Conservation (phyloP, 2,113 vertebrate genomes). For the Colinus virginianus region DNA sequence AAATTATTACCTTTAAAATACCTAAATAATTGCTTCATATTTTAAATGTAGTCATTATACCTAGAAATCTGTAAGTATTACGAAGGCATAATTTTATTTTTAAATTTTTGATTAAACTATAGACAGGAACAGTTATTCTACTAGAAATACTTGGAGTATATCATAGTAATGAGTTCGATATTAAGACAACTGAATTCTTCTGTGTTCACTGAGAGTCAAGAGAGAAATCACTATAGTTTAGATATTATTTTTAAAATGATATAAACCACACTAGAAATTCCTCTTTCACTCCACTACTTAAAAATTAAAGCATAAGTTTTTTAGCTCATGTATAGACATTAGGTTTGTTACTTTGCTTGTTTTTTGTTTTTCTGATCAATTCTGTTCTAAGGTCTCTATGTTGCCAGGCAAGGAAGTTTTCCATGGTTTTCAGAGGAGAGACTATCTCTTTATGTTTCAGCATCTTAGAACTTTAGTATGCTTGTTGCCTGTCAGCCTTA, state of each 20-base stretch:
- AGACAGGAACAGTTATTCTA: neutral
- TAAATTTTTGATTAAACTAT: no score
- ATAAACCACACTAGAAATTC: neutral
- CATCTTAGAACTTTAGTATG: accelerated
- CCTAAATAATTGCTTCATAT: neutral
- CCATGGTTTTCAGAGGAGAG: neutral
- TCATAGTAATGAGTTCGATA: neutral
- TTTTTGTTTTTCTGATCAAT: neutral
- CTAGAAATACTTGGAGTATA: neutral
- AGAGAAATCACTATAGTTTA: neutral
- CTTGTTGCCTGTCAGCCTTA: neutral
- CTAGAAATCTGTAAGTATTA: neutral
- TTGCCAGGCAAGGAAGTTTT: neutral
- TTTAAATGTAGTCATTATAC: neutral
- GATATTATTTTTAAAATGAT: neutral
- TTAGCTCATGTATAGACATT: neutral
- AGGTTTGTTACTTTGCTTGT: neutral
- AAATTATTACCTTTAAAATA: neutral
- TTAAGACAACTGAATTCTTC: neutral
- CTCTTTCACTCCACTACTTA: neutral
- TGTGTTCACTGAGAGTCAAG: neutral
- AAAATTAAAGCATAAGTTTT: neutral
- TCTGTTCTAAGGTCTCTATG: neutral
- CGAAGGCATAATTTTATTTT: no score
- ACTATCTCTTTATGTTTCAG: neutral